Conservation (phyloP, 2,113 vertebrate species). For the Tetrao urogallus region DNA sequence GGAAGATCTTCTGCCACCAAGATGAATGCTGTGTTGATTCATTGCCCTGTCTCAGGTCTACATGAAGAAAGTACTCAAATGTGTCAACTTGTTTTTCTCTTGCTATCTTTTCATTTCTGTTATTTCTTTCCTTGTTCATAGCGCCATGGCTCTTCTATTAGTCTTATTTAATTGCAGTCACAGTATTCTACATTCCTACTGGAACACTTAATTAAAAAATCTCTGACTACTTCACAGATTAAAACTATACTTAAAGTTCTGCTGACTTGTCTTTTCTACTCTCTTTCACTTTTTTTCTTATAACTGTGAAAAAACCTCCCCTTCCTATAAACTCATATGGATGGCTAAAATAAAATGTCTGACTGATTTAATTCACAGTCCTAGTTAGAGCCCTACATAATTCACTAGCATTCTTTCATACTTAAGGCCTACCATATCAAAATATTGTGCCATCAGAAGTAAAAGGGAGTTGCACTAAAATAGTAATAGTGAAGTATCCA, state of each 20-base stretch:
- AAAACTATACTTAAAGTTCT: background rate
- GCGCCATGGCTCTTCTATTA: background rate
- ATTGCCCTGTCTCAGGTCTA: background rate
- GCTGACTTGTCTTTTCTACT: background rate
- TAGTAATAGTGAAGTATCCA: background rate
- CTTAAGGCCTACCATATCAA: background rate
- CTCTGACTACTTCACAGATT: background rate
- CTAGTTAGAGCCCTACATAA: background rate
- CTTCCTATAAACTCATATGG: background rate
- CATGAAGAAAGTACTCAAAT: background rate
- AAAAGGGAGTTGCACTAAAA: background rate
- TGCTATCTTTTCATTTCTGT: background rate
- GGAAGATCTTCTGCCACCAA: conserved; percentile 5
- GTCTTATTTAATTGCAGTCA: conserved; percentile 10
- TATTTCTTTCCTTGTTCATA: background rate
- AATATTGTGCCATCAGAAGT: background rate
- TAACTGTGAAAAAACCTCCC: background rate
- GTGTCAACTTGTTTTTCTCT: background rate
- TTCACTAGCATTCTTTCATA: background rate
- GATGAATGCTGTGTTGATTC: conserved; percentile 16
- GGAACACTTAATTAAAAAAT: background rate
- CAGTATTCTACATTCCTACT: background rate
- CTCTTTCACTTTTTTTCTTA: background rate
- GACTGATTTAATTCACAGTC: background rate
- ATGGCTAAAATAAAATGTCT: background rate